Evolutionary conservation across 2,797 vertebrate species (phyloP), one percentile per base, ranked within the genome.

Genomic region (Micropoecilia bifurca): DNA sequence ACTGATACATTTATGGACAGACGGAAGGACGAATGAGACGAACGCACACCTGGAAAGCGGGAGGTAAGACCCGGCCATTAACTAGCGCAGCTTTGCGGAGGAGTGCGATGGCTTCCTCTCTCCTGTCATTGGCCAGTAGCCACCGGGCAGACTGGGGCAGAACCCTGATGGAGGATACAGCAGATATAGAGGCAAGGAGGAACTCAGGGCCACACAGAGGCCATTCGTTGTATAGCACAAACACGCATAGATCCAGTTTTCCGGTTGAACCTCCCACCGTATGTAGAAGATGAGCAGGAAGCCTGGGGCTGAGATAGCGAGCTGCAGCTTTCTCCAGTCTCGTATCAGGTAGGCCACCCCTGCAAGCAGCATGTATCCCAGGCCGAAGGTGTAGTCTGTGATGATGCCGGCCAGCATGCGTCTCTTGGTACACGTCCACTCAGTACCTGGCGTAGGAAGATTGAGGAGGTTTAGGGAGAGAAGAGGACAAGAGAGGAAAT

Each of bases 251-350:
- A 66, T 76, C 74, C 78, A 78, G 63, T 81, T 73, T 79, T 77
- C 78, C 39, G 14, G 73, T 33, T 77, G 6, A 75, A 71, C 76
- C 47, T 74, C 91, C 83, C 89, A 98, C 97, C 95, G 90, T 59
- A 95, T 85, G 71, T 87, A 97, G 90, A 97, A 96, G 90, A 96
- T 91, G 33, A 97, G 90, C 45, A 94, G 80, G 75, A 97, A 93
- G 6, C 96, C 75, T 0, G 96, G 96, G 0, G 78, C 91, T 0
- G 96, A 95, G 76, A 96, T 96, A 1, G 92, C 92, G 2, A 98
- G 89, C 43, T 98, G 93, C 36, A 98, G 80, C 63, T 95, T 89
- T 78, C 97, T 96, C 97, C 97, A 99, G 93, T 96, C 96, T 10
- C 83, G 93, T 75, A 98, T 87, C 0, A 95, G 91, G 0, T 97